Evolutionary conservation across 2,113 vertebrate species (phyloP).

Genomic region (Dolichallabes microphthalmus): DNA sequence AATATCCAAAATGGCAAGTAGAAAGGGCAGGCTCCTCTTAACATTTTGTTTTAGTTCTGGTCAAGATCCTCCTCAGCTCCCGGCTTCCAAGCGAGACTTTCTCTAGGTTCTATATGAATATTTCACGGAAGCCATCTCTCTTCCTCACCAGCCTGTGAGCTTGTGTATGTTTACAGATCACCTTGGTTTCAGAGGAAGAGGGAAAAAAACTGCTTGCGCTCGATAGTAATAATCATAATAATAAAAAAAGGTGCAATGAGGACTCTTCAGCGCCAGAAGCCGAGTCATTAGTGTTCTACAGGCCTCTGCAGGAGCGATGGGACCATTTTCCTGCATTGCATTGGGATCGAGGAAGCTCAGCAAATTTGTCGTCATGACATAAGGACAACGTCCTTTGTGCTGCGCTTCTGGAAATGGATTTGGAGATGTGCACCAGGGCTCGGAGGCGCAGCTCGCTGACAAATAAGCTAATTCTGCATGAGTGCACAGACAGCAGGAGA

Average conservation of each 20-base stretch:
- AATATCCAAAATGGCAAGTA: conserved; percentile 2
- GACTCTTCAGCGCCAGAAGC: conserved; percentile 47
- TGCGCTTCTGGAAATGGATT: conserved; percentile 55
- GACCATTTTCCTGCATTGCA: conserved; percentile 54
- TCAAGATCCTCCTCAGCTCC: conserved; percentile 26
- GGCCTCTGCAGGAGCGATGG: conserved; percentile 51
- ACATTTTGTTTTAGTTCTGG: not conserved
- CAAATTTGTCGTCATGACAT: conserved; percentile 59
- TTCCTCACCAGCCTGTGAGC: conserved; percentile 18
- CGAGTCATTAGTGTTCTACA: conserved; percentile 55
- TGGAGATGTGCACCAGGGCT: conserved; percentile 53
- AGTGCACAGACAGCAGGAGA: conserved; percentile 55
- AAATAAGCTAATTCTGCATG: conserved; percentile 57
- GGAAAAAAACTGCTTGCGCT: conserved; percentile 51
- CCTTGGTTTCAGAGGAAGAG: conserved; percentile 48
- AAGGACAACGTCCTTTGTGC: conserved; percentile 59
- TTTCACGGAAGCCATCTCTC: conserved; percentile 37
- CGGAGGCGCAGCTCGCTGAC: conserved; percentile 55
- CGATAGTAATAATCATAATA: conserved; percentile 58
- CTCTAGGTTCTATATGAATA: conserved; percentile 22
- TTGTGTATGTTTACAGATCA: conserved; percentile 53
- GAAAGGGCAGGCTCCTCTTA: not conserved
- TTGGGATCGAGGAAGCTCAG: conserved; percentile 53
- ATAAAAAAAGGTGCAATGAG: conserved; percentile 57
- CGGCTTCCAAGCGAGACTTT: conserved; percentile 15